Conservation (phyloP, 2,113 vertebrate genomes). For the Dissostichus mawsoni region DNA sequence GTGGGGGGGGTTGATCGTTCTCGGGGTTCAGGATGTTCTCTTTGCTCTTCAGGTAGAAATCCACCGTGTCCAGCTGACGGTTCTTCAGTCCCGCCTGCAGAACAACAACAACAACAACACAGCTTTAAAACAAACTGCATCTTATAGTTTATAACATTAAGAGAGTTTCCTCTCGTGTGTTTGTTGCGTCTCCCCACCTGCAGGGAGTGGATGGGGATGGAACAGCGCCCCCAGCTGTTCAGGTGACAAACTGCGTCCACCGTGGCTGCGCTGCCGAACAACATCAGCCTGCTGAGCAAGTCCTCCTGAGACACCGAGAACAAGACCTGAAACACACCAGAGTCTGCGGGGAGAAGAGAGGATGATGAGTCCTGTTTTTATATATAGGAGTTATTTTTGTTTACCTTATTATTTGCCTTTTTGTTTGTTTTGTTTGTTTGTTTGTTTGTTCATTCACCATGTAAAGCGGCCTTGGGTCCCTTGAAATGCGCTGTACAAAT, state of each 20-base stretch:
- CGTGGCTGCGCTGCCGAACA: slow-evolving; percentile 89
- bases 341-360: slow-evolving; percentile 75
- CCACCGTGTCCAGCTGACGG: slow-evolving; percentile 94
- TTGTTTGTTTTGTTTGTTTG: too few species aligned
- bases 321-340: slow-evolving; percentile 88
- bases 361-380: slow-evolving; percentile 67
- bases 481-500: too few species aligned
- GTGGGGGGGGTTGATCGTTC: slow-evolving; percentile 66
- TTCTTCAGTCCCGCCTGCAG: slow-evolving; percentile 94
- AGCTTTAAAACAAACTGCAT: not conserved
- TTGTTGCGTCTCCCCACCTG: slow-evolving; percentile 82
- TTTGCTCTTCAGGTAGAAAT: slow-evolving; percentile 97
- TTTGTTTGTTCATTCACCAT: too few species aligned
- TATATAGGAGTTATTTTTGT: too few species aligned
- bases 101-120: not conserved
- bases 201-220: slow-evolving; percentile 92
- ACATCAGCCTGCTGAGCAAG: slow-evolving; percentile 91
- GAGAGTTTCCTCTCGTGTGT: too few species aligned
- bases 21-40: slow-evolving; percentile 86
- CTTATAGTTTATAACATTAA: too few species aligned
- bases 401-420: too few species aligned
- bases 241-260: slow-evolving; percentile 93
- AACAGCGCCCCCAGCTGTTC: slow-evolving; percentile 95
- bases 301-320: slow-evolving; percentile 92
- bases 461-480: too few species aligned